phyloP scores from a whole-genome alignment of 2,797 vertebrate species.

The Aldrovandia affinis region DNA sequence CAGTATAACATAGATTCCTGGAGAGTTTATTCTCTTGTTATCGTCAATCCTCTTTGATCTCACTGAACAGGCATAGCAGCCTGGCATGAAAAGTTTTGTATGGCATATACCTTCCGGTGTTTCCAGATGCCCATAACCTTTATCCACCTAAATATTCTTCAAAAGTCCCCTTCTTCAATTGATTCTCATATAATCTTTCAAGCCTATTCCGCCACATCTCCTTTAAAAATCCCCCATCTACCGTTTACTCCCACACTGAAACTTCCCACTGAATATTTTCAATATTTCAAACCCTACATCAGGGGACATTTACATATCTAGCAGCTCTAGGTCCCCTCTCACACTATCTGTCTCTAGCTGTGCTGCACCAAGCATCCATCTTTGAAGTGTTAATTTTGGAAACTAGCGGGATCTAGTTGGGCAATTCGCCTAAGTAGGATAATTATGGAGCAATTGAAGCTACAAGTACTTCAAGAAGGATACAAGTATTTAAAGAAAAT shows the following conservation, averaged over 20 bases:
- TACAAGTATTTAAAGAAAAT: neutral
- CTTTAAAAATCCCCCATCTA: too few relatives aligned
- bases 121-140: too few relatives aligned
- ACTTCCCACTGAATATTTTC: neutral
- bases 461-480: neutral
- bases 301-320: neutral
- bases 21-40: too few relatives aligned
- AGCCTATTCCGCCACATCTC: too few relatives aligned
- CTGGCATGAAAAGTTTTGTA: too few relatives aligned
- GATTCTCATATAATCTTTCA: too few relatives aligned
- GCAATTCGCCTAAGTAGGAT: neutral
- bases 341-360: slow-evolving; percentile 10
- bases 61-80: too few relatives aligned
- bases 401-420: neutral
- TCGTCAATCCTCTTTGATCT: too few relatives aligned
- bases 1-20: too few relatives aligned
- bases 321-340: neutral
- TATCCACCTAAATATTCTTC: too few relatives aligned
- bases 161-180: too few relatives aligned
- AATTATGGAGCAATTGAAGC: neutral
- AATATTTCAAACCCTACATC: neutral
- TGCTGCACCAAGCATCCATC: neutral
- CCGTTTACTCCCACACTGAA: neutral
- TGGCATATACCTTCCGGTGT: too few relatives aligned
- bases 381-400: neutral